Percentiles rank a stretch among this genome's conserved stretches.
These are phyloP conservation scores for Bombus huntii DNA, from an alignment of 1,140 invertebrate genomes.

Conservation along the genomic window DNA sequence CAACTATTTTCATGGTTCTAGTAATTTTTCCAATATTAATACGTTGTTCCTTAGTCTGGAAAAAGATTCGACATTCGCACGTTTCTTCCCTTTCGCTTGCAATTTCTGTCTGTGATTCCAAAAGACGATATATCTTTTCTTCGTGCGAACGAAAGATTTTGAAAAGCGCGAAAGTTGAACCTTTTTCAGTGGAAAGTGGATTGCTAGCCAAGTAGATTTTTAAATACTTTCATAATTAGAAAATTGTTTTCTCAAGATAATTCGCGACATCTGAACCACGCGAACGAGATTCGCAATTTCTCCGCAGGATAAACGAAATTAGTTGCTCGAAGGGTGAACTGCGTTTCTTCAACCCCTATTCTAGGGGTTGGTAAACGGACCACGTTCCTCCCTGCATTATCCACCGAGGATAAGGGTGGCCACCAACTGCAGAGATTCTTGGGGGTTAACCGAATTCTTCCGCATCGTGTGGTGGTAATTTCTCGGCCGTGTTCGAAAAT, in stretches of 20 bases:
- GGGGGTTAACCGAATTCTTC: slow-evolving; percentile 72
- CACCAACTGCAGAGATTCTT: slow-evolving; percentile 39
- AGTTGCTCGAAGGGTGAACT: slow-evolving; percentile 41
- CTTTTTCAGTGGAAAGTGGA: too few species aligned
- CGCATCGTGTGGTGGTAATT: slow-evolving; percentile 76
- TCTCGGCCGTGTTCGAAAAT: not conserved
- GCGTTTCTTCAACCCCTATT: not conserved
- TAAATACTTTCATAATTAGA: not conserved
- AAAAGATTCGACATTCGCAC: too few species aligned
- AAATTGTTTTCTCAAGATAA: not conserved
- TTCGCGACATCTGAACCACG: slow-evolving; percentile 29
- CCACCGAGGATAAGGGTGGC: slow-evolving; percentile 73
- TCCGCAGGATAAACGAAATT: slow-evolving; percentile 46
- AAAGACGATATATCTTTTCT: too few species aligned
- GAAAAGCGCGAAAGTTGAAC: too few species aligned
- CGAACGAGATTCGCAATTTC: not conserved
- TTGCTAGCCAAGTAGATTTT: not conserved
- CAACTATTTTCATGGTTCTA: too few species aligned
- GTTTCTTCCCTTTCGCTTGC: too few species aligned
- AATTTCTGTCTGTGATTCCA: too few species aligned
- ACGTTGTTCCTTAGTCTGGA: too few species aligned
- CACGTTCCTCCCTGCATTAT: slow-evolving; percentile 75
- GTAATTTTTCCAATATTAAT: not conserved
- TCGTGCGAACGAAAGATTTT: too few species aligned
- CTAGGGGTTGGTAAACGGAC: slow-evolving; percentile 66